Base-by-base conservation (phyloP, 2,797 vertebrate genomes). In the Phrynocephalus vlangalii region DNA sequence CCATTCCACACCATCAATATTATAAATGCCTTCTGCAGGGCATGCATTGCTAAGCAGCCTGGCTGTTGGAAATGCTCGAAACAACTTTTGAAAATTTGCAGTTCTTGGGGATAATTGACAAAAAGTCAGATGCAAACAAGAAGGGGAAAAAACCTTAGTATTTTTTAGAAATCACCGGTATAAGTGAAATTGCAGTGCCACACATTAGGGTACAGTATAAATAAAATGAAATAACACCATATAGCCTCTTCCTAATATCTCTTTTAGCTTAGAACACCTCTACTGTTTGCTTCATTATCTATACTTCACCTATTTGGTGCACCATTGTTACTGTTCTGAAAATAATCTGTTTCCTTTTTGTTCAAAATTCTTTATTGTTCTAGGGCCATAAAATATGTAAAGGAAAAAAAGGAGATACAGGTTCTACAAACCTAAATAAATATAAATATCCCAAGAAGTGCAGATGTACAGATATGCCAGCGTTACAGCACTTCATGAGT, bases 1-100 rank as follows among this genome's bases (percentile, higher is more conserved):
- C 44, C 83, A 80, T 85, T 88, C 80, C 87, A 81, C 78, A 88
- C 80, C 56, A 81, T 88, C 83, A 85, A 73, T 79, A 81, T 88
- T 85, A 85, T 75, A 85, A 81, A 84, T 88, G 78, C 60, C 13
- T 87, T 71, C 77, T 84, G 75, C 75, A 44, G n/a, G 83, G 86
- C 60, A 81, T 30, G 70, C 60, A 67, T 52, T 80, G 52, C 44
- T 71, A 88, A 80, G 70, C 30, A 7, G 60, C 70, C 68, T 75
- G 79, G 82, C 82, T 79, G 77, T 79, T 67, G 84, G 77, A 38
- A 87, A 82, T 66, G 33, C 24, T 30, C 20, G 60, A 87, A 87
- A 82, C 38, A 80, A 28, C 44, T 88, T 79, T 78, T 84, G n/a
- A 67, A 70, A 78, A 78, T 66, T 18, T 66, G 38, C 63, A 67